Base-by-base conservation (phyloP, 2,888 invertebrate species). In the Drosophila diplacantha region DNA sequence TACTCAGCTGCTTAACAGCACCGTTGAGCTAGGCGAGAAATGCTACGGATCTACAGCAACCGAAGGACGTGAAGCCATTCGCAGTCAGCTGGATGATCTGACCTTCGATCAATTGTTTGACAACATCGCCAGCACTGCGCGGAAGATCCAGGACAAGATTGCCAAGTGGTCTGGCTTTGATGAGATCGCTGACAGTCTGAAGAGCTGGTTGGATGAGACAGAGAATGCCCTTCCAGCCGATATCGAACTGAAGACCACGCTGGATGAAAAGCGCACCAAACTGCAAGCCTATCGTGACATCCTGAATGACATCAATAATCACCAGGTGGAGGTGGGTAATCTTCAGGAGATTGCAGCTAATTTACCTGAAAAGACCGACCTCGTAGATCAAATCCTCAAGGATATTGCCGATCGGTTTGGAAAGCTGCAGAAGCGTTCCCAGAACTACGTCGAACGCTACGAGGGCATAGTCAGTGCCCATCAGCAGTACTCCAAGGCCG, bases 191-290 rank as follows among this genome's bases (percentile, higher is more conserved):
- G 94, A 94, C 57, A 91, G 91, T 41, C 92, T 97, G 26, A 91
- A 93, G 76, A 90, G 90, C 53, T 97, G 97, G 97, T 86, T 98
- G 56, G 91, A 91, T 39, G 90, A 91, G 54, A 92, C 93, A 8
- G 95, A 96, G 84, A 91, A 91, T 64, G 92, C 94, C 73, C 88
- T 97, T 24, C 93, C 94, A 0, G 90, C 91, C 54, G 94, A 96
- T 73, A 92, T 96, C 38, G 94, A 95, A 84, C 87, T 96, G 5
- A 95, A 93, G 84, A 93, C 95, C 0, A 96, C 95, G 0, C 89
- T 97, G 63, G 97, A 97, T 87, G 97, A 97, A 86, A 98, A 98
- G 88, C 93, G 95, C 65, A 93, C 93, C 39, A 96, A 97, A 87
- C 89, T 97, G 37, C 95, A 95, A 85, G 91, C 93, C 0, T 97